A percentile compares a stretch with the other conserved stretches of the same genome.
phyloP scores from a whole-genome alignment of 2,113 vertebrate species.

The Lepus europaeus region DNA sequence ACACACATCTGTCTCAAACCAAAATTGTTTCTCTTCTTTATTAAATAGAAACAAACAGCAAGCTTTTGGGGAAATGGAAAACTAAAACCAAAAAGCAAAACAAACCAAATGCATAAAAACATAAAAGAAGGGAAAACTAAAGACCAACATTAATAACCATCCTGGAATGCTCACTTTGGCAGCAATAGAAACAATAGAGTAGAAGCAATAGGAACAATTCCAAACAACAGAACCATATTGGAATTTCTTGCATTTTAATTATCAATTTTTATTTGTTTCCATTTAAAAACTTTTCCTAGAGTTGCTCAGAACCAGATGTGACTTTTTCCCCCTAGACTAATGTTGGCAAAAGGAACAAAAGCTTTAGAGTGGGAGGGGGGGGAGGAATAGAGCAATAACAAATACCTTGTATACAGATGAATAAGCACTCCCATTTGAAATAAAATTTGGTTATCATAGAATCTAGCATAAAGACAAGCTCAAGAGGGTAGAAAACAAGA shows the following conservation, averaged over 20 bases:
- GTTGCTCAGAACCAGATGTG: constrained; percentile 37
- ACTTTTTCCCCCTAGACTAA: constrained; percentile 57
- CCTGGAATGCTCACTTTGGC: background rate
- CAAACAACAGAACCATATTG: background rate
- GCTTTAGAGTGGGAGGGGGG: background rate
- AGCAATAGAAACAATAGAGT: no score
- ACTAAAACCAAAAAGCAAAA: background rate
- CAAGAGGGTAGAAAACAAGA: constrained; percentile 28
- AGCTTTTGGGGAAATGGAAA: constrained; percentile 26
- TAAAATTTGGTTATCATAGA: constrained; percentile 24
- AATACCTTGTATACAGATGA: background rate
- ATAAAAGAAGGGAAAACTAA: constrained; percentile 40
- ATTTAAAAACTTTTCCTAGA: constrained; percentile 60
- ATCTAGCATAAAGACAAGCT: constrained; percentile 5
- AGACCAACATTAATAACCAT: constrained; percentile 38
- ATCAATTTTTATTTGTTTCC: constrained; percentile 61
- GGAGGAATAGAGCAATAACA: background rate
- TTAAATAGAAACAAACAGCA: constrained; percentile 30
- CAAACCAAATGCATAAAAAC: constrained; percentile 57
- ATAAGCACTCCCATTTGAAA: background rate
- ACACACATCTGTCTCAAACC: background rate
- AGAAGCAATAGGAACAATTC: no score
- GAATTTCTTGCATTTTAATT: constrained; percentile 45
- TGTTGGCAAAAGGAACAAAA: constrained; percentile 32
- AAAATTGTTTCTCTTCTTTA: constrained; percentile 47